phyloP scores from a whole-genome alignment of 2,888 invertebrate species.

The Zhengitettix transpicula region DNA sequence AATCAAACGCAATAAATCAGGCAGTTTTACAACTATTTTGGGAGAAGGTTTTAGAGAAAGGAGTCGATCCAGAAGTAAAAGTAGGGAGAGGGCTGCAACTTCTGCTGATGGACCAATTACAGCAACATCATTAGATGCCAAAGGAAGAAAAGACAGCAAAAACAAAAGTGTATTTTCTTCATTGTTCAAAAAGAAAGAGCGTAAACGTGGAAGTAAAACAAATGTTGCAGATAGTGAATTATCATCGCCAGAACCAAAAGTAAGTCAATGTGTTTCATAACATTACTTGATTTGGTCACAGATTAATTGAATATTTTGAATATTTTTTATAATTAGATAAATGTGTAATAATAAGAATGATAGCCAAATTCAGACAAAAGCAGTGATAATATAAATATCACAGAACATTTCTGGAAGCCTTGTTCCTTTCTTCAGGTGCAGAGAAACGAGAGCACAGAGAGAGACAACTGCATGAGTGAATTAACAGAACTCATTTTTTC shows the following conservation, averaged over 20 bases:
- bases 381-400: too few species aligned
- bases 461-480: too few species aligned
- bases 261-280: neutral
- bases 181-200: slow-evolving; percentile 18
- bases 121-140: slow-evolving; percentile 9
- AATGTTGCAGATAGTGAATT: neutral
- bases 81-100: slow-evolving; percentile 34
- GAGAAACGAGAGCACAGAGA: too few species aligned
- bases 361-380: too few species aligned
- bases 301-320: too few species aligned
- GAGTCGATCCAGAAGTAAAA: slow-evolving; percentile 45
- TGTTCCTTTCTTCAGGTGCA: too few species aligned
- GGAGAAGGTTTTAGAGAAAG: slow-evolving; percentile 23
- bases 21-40: slow-evolving; percentile 23
- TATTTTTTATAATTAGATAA: too few species aligned
- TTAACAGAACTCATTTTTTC: too few species aligned
- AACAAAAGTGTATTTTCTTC: slow-evolving; percentile 27
- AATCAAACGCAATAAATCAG: too few species aligned
- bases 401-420: too few species aligned
- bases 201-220: slow-evolving; percentile 13
- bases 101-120: slow-evolving; percentile 1
- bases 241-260: slow-evolving; percentile 12
- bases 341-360: too few species aligned
- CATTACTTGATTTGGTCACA: too few species aligned
- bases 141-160: slow-evolving; percentile 21